Evolutionary conservation across 1,140 invertebrate genomes (phyloP).

Genomic region (Drosophila hydei): DNA sequence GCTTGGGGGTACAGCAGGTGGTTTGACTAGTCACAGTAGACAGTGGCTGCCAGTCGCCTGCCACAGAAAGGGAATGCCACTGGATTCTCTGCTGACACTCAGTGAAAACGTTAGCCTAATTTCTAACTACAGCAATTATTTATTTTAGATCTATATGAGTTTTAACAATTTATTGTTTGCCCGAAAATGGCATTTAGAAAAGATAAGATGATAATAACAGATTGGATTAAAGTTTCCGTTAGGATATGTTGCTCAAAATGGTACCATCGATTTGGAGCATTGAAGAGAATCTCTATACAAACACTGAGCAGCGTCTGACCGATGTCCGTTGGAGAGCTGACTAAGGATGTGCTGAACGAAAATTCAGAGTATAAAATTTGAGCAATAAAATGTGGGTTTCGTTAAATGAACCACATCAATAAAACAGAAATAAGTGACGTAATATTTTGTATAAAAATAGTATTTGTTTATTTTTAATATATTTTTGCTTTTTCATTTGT

Average conservation of each 20-base stretch:
- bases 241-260: too few species aligned
- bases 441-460: slow-evolving; percentile 26
- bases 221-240: too few species aligned
- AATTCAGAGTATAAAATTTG: too few species aligned
- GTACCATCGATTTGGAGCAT: too few species aligned
- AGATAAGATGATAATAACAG: too few species aligned
- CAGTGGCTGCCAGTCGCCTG: background rate
- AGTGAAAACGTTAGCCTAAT: slow-evolving; percentile 29
- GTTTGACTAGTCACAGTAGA: background rate
- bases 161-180: too few species aligned
- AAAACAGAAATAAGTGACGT: background rate
- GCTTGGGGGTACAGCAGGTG: slow-evolving; percentile 2
- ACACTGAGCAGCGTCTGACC: too few species aligned
- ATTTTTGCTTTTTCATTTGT: slow-evolving; percentile 29
- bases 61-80: slow-evolving; percentile 33
- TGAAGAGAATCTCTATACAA: too few species aligned
- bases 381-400: background rate
- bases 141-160: too few species aligned
- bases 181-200: too few species aligned
- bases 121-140: background rate
- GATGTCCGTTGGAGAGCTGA: too few species aligned
- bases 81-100: background rate
- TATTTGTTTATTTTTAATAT: slow-evolving; percentile 21
- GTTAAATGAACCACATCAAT: background rate
- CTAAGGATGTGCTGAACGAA: too few species aligned